Conservation (phyloP, 2,113 vertebrate genomes). For the Podarcis muralis region DNA sequence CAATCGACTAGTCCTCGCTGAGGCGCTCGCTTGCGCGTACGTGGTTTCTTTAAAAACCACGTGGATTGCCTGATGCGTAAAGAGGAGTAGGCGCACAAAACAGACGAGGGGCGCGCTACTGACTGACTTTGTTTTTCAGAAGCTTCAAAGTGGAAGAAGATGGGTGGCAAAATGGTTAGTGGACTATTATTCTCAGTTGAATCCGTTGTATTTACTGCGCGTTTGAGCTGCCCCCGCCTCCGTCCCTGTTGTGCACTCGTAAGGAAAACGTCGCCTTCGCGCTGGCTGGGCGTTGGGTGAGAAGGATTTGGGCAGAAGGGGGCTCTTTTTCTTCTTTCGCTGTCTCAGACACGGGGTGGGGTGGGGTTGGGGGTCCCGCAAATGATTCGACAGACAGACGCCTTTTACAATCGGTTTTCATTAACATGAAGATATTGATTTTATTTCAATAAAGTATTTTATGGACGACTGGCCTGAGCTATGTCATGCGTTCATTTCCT, state of each 20-base stretch:
- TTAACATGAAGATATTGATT: conserved; percentile 75
- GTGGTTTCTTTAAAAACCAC: neutral
- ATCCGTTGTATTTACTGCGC: conserved; percentile 11
- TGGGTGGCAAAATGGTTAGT: conserved; percentile 22
- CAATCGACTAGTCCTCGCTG: neutral
- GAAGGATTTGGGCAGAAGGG: conserved; percentile 41
- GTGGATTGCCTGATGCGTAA: conserved; percentile 23
- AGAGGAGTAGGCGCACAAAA: neutral
- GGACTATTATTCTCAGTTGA: conserved; percentile 29
- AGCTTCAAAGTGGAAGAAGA: neutral
- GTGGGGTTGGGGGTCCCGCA: conserved; percentile 57
- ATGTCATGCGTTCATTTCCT: neutral
- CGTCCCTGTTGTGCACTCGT: neutral
- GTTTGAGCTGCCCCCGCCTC: neutral
- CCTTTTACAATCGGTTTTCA: conserved; percentile 68
- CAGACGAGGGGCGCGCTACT: neutral
- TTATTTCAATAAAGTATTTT: conserved; percentile 84
- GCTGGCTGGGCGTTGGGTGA: neutral
- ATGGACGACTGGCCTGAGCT: conserved; percentile 60
- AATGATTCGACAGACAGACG: conserved; percentile 55
- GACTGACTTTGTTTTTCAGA: neutral
- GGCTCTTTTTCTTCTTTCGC: conserved; percentile 38
- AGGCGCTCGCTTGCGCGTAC: neutral
- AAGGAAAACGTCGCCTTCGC: conserved; percentile 3
- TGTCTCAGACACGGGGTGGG: conserved; percentile 19